Evolutionary conservation across 2,113 vertebrate genomes (phyloP).

Genomic region (Platichthys flesus): DNA sequence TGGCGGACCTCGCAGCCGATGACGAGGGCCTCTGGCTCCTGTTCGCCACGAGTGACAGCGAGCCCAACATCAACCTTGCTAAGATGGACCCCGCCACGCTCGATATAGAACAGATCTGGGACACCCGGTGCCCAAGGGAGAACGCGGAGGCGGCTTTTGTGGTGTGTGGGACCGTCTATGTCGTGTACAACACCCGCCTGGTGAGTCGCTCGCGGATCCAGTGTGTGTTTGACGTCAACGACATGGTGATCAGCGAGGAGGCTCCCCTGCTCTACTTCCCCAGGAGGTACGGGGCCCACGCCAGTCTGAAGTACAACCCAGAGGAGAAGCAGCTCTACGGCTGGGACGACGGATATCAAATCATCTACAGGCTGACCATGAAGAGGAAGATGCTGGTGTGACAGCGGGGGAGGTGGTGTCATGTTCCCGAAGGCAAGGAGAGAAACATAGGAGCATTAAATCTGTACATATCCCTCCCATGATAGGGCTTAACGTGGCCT

Average conservation of each 20-base stretch:
- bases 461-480: not conserved
- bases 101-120: conserved; percentile 97
- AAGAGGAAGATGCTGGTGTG: conserved; percentile 86
- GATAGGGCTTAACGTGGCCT: no score
- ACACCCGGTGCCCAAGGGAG: conserved; percentile 91
- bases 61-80: conserved; percentile 90
- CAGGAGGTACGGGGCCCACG: conserved; percentile 90
- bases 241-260: conserved; percentile 85
- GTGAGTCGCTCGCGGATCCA: conserved; percentile 92
- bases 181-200: conserved; percentile 95
- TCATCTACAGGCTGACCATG: conserved; percentile 93
- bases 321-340: conserved; percentile 91
- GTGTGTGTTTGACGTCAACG: conserved; percentile 94
- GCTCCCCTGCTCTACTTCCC: conserved; percentile 95
- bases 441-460: not conserved
- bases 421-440: conserved; percentile 7
- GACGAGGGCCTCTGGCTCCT: conserved; percentile 95
- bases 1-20: conserved; percentile 90
- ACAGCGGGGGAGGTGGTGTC: conserved; percentile 14
- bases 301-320: conserved; percentile 95
- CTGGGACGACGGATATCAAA: conserved; percentile 98
- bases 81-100: conserved; percentile 91
- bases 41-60: conserved; percentile 87
- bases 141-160: conserved; percentile 94
- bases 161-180: conserved; percentile 92